Percentiles rank a stretch among this genome's conserved stretches.
Conservation (phyloP, 2,113 vertebrate species). For the Pseudonaja textilis region DNA sequence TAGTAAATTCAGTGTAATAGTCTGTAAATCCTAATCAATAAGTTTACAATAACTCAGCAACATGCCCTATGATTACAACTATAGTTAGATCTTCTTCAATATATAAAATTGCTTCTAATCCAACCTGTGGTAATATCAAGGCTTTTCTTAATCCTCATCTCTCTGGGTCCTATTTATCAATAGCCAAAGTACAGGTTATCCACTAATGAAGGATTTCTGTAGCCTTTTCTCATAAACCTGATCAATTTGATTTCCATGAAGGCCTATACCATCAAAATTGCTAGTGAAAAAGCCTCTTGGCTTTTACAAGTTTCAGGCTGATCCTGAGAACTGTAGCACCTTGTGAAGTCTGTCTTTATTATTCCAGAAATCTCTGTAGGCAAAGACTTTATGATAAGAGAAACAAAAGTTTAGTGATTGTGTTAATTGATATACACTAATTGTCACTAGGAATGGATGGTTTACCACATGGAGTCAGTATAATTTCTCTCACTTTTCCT, state of each 20-base stretch:
- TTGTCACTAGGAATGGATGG: neutral
- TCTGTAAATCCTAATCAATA: neutral
- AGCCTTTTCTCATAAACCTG: neutral
- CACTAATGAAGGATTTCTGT: neutral
- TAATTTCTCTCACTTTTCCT: neutral
- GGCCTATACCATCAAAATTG: neutral
- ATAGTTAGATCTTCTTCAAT: neutral
- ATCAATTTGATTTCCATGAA: neutral
- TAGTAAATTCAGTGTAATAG: neutral
- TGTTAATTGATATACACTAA: neutral
- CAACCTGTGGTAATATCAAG: neutral
- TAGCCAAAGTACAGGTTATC: neutral
- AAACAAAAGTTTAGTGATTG: neutral
- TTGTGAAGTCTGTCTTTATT: neutral
- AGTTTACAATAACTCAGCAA: neutral
- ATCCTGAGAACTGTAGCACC: neutral
- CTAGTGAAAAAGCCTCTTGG: neutral
- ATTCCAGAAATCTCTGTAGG: neutral
- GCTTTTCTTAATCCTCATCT: neutral
- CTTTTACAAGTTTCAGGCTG: neutral
- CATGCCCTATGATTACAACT: neutral
- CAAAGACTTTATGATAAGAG: neutral
- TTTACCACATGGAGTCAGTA: neutral
- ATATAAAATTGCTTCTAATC: neutral
- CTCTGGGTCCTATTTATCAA: neutral